Percentiles rank a stretch among this genome's conserved stretches.
Conservation (phyloP, 2,113 vertebrate genomes). For the Phylloscopus whistleri region DNA sequence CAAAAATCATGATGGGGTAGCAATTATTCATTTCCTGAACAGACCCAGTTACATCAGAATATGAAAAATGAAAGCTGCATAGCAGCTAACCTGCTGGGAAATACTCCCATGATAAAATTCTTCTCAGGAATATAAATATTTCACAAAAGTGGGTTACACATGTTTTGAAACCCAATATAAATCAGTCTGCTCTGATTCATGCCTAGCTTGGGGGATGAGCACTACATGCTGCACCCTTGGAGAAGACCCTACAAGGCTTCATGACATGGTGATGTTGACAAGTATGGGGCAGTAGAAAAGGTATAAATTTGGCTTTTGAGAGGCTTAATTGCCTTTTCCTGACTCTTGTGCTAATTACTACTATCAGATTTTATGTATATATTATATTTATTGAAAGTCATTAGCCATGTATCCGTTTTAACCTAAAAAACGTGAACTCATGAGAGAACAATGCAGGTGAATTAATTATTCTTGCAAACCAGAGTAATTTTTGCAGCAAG, state of each 20-base stretch:
- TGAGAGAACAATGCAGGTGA: background rate
- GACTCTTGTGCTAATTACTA: background rate
- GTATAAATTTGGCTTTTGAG: background rate
- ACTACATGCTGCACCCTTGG: background rate
- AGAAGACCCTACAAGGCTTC: background rate
- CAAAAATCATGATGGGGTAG: background rate
- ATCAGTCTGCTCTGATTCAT: background rate
- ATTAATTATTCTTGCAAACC: background rate
- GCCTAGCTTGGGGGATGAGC: background rate
- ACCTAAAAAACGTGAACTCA: background rate
- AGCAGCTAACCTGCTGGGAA: slow-evolving; percentile 6
- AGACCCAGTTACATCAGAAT: slow-evolving; percentile 49
- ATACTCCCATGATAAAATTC: background rate
- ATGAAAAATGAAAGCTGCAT: slow-evolving; percentile 44
- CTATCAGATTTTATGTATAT: background rate
- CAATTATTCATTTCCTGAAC: slow-evolving; percentile 13
- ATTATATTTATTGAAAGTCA: background rate
- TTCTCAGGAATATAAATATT: slow-evolving; percentile 19
- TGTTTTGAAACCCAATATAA: background rate
- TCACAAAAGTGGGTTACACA: slow-evolving; percentile 5
- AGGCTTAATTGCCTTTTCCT: background rate
- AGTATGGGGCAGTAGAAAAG: background rate
- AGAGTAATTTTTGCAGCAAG: background rate
- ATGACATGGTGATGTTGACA: background rate
- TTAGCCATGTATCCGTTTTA: background rate